A percentile compares a stretch with the other conserved stretches of the same genome.
phyloP scores from a whole-genome alignment of 1,140 invertebrate species.

The Drosophila elegans region DNA sequence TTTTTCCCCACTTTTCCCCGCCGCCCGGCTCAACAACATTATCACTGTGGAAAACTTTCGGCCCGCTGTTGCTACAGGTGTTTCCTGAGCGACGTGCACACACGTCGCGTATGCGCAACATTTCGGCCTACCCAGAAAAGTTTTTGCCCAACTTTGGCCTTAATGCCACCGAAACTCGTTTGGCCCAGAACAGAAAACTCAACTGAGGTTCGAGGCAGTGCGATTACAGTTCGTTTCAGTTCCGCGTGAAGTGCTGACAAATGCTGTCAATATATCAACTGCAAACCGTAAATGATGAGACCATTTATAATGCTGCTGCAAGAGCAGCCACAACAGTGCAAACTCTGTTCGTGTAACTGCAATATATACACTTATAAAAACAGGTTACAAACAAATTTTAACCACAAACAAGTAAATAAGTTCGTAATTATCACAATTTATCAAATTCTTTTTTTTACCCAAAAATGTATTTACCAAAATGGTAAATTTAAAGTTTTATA shows the following conservation, averaged over 20 bases:
- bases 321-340: slow-evolving; percentile 19
- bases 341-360: slow-evolving; percentile 8
- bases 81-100: slow-evolving; percentile 28
- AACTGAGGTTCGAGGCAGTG: not conserved
- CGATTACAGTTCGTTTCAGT: slow-evolving; percentile 32
- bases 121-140: slow-evolving; percentile 48
- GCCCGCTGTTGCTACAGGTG: slow-evolving; percentile 50
- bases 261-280: slow-evolving; percentile 76
- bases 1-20: slow-evolving; percentile 11
- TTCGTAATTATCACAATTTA: too few relatives aligned
- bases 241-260: slow-evolving; percentile 62
- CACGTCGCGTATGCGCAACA: slow-evolving; percentile 46
- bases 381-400: too few relatives aligned
- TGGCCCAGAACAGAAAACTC: slow-evolving; percentile 1
- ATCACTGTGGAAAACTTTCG: slow-evolving; percentile 49
- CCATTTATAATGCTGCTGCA: slow-evolving; percentile 69
- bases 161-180: slow-evolving; percentile 15
- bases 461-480: too few relatives aligned
- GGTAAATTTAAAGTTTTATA: too few relatives aligned
- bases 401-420: too few relatives aligned
- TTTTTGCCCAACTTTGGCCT: slow-evolving; percentile 46
- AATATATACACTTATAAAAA: not conserved
- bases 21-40: slow-evolving; percentile 42
- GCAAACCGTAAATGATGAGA: slow-evolving; percentile 70
- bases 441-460: too few relatives aligned